Evolutionary conservation across 2,888 invertebrate species (phyloP).

Genomic region (Drosophila setosimentum): DNA sequence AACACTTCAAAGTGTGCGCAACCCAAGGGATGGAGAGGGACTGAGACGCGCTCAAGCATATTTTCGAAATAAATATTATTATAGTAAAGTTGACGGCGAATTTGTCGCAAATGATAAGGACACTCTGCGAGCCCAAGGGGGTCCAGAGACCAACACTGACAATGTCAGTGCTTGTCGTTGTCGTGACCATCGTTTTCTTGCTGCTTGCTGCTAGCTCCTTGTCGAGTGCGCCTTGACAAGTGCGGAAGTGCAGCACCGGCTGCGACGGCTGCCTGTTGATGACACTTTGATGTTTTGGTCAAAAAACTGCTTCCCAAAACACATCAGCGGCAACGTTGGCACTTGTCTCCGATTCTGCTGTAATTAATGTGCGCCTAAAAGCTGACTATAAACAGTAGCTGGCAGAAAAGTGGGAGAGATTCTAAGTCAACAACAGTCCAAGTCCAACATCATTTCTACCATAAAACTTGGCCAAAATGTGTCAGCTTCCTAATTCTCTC

Average conservation of each 20-base stretch:
- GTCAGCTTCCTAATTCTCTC: constrained; percentile 6
- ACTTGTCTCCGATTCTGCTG: constrained; percentile 12
- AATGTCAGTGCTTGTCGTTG: constrained; percentile 26
- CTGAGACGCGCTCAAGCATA: constrained; percentile 54
- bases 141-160: not conserved
- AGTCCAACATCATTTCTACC: constrained; percentile 28
- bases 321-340: not conserved
- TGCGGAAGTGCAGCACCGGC: constrained; percentile 52
- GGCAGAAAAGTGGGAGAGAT: not conserved
- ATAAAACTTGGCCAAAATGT: constrained; percentile 62
- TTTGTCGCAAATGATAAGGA: constrained; percentile 72
- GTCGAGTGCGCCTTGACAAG: constrained; percentile 23
- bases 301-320: constrained; percentile 18
- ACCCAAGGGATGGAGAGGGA: constrained; percentile 2
- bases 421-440: constrained; percentile 53
- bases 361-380: constrained; percentile 53
- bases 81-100: constrained; percentile 72
- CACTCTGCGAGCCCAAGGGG: constrained; percentile 2
- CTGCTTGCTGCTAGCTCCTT: constrained; percentile 11
- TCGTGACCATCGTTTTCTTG: constrained; percentile 7
- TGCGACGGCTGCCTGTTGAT: constrained; percentile 62
- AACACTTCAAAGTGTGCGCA: constrained; percentile 60
- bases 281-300: constrained; percentile 66
- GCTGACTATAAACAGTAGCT: constrained; percentile 55
- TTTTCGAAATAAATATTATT: constrained; percentile 80